Percentiles rank a stretch among this genome's conserved stretches.
Conservation (phyloP, 2,113 vertebrate genomes). For the Sinocyclocheilus grahami region DNA sequence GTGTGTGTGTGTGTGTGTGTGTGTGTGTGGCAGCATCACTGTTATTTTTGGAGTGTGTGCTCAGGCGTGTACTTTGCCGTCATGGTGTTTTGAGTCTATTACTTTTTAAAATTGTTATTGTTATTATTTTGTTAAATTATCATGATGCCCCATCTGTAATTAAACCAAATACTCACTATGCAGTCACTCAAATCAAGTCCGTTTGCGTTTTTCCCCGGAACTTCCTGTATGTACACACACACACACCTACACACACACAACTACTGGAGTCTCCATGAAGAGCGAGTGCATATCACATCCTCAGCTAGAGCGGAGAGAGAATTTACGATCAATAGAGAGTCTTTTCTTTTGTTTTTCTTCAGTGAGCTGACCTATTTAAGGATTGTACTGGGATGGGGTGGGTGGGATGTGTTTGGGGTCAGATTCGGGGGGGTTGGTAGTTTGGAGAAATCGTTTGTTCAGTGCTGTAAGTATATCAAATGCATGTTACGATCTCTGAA, state of each 20-base stretch:
- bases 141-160: constrained; percentile 70
- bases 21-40: constrained; percentile 14
- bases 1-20: neutral
- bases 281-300: constrained; percentile 50
- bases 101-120: neutral
- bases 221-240: constrained; percentile 53
- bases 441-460: constrained; percentile 64
- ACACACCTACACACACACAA: constrained; percentile 10
- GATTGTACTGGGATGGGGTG: constrained; percentile 71
- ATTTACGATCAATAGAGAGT: constrained; percentile 51
- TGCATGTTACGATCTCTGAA: constrained; percentile 78
- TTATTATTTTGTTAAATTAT: constrained; percentile 7
- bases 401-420: constrained; percentile 47
- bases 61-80: constrained; percentile 46
- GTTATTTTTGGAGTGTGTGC: constrained; percentile 1
- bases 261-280: constrained; percentile 35
- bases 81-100: constrained; percentile 49
- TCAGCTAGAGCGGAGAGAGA: constrained; percentile 53
- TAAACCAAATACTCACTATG: constrained; percentile 82
- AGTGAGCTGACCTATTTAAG: constrained; percentile 77
- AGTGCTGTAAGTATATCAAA: constrained; percentile 75
- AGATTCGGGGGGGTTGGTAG: constrained; percentile 54
- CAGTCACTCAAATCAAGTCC: constrained; percentile 73
- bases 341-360: constrained; percentile 58
- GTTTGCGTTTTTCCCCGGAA: constrained; percentile 58